A percentile compares a stretch with the other conserved stretches of the same genome.
Conservation (phyloP, 1,140 invertebrate genomes). For the Hestina assimilis region DNA sequence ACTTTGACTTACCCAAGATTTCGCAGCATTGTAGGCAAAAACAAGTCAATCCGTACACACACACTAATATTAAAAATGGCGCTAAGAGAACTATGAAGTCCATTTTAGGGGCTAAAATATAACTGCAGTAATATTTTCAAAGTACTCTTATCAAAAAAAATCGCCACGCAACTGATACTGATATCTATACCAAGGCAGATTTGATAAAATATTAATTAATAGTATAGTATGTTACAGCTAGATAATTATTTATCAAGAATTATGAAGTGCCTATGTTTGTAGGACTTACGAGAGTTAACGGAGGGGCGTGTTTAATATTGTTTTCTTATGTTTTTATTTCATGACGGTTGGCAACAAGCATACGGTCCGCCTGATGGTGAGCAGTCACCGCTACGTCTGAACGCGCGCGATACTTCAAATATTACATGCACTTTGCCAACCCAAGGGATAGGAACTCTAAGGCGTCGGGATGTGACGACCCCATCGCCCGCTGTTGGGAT, state of each 20-base stretch:
- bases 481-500: too few relatives aligned
- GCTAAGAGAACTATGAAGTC: constrained; percentile 45
- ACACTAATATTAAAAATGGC: constrained; percentile 46
- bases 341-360: too few relatives aligned
- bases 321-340: too few relatives aligned
- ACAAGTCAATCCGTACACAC: constrained; percentile 44
- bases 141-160: constrained; percentile 12
- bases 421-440: too few relatives aligned
- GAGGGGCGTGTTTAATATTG: too few relatives aligned
- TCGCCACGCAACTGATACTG: constrained; percentile 26
- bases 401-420: too few relatives aligned
- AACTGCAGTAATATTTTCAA: not conserved
- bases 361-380: too few relatives aligned
- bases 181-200: constrained; percentile 25
- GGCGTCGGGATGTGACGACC: too few relatives aligned
- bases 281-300: too few relatives aligned
- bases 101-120: constrained; percentile 34
- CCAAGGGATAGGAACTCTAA: too few relatives aligned
- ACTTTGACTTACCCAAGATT: constrained; percentile 42
- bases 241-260: not conserved
- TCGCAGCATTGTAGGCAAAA: constrained; percentile 49
- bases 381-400: too few relatives aligned
- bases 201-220: constrained; percentile 36
- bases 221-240: not conserved
- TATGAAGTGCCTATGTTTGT: too few relatives aligned